Evolutionary conservation across 2,113 vertebrate species (phyloP).

Genomic region (Sebastes fasciatus): DNA sequence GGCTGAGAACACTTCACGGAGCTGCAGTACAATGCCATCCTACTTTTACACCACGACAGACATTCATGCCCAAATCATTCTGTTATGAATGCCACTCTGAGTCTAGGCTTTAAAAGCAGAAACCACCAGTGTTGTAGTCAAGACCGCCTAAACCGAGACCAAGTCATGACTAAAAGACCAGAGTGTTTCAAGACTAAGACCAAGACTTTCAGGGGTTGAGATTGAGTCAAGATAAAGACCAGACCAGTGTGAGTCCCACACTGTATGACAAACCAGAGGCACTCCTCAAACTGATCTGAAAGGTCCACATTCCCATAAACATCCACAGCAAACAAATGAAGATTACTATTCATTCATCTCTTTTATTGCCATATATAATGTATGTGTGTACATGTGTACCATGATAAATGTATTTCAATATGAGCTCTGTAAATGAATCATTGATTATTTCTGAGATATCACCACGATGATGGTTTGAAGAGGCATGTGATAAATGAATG

Average conservation of each 20-base stretch:
- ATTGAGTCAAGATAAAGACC: background rate
- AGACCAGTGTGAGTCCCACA: background rate
- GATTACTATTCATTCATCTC: background rate
- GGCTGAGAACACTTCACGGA: slow-evolving; percentile 8
- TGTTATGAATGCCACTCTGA: background rate
- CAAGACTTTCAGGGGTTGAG: background rate
- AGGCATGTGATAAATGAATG: background rate
- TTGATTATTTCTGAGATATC: background rate
- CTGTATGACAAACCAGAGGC: background rate
- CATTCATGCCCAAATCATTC: slow-evolving; percentile 47
- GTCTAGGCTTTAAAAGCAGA: background rate
- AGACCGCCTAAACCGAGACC: background rate
- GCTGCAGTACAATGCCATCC: slow-evolving; percentile 11
- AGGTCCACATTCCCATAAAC: background rate
- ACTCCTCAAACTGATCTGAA: background rate
- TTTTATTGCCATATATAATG: background rate
- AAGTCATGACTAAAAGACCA: background rate
- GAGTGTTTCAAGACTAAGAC: background rate
- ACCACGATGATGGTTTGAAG: background rate
- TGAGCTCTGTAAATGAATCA: background rate
- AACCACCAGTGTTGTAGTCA: background rate
- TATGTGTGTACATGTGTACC: background rate
- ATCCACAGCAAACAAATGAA: background rate
- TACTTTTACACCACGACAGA: slow-evolving; percentile 2
- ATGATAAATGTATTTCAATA: background rate